phyloP scores from a whole-genome alignment of 1,140 invertebrate genomes.

The Armadillidium nasatum region DNA sequence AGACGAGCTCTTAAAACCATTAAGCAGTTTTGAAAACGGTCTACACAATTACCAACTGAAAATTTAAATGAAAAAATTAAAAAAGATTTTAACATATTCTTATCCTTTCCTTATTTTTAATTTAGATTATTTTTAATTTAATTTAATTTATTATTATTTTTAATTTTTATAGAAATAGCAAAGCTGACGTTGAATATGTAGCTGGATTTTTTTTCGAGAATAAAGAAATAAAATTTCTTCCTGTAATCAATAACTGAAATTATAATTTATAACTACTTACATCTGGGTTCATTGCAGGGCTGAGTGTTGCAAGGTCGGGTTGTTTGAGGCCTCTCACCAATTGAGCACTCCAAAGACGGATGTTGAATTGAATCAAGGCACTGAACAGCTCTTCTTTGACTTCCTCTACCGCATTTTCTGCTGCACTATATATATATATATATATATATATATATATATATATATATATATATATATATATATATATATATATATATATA shows the following conservation, averaged over 20 bases:
- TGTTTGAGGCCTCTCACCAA: slow-evolving; percentile 27
- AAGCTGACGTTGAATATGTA: no score
- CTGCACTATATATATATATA: slow-evolving; percentile 39
- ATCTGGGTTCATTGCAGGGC: not conserved
- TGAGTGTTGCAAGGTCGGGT: slow-evolving; percentile 24
- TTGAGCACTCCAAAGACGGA: slow-evolving; percentile 23
- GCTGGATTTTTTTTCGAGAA: no score
- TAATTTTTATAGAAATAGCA: no score
- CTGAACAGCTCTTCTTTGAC: slow-evolving; percentile 47
- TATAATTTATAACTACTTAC: not conserved
- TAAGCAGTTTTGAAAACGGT: slow-evolving; percentile 47
- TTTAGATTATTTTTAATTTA: no score
- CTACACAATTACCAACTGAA: slow-evolving; percentile 45
- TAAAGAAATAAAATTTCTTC: no score
- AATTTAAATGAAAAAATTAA: not conserved
- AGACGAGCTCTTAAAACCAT: slow-evolving; percentile 47
- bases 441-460: slow-evolving; percentile 25
- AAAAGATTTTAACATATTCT: no score
- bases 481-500: not conserved
- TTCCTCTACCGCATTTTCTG: slow-evolving; percentile 47
- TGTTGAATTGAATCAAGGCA: slow-evolving; percentile 49
- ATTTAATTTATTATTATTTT: no score
- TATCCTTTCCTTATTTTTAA: no score
- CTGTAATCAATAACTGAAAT: no score
- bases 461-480: slow-evolving; percentile 21